Conservation (phyloP, 2,797 vertebrate genomes). For the Acomys russatus region DNA sequence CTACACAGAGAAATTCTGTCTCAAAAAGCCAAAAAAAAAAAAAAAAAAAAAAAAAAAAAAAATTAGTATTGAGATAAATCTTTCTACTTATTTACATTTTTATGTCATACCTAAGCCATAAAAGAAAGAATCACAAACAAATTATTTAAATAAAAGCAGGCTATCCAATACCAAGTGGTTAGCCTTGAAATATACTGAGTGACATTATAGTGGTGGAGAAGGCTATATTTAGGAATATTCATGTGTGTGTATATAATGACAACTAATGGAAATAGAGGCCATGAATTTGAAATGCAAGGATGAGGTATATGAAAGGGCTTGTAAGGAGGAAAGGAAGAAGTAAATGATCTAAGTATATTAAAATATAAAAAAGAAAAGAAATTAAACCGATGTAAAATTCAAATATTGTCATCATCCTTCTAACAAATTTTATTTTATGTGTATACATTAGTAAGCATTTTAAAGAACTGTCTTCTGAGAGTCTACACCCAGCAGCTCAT, state of each 20-base stretch:
- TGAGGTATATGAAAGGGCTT: neutral
- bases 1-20: no score
- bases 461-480: neutral
- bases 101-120: neutral
- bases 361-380: neutral
- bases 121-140: constrained; percentile 33
- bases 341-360: neutral
- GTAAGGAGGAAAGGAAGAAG: neutral
- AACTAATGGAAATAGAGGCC: neutral
- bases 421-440: constrained; percentile 49
- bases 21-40: neutral
- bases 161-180: neutral
- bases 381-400: neutral
- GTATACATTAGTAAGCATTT: neutral
- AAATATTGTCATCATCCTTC: constrained; percentile 25
- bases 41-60: constrained; percentile 20
- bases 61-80: neutral
- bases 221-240: neutral
- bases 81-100: constrained; percentile 24
- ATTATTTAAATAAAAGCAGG: constrained; percentile 26
- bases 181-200: neutral
- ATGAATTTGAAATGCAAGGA: no score
- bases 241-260: neutral
- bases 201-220: neutral
- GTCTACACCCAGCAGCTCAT: no score